These are phyloP conservation scores for Thalassophryne amazonica DNA, from an alignment of 2,797 vertebrate genomes.

Conservation along the genomic window DNA sequence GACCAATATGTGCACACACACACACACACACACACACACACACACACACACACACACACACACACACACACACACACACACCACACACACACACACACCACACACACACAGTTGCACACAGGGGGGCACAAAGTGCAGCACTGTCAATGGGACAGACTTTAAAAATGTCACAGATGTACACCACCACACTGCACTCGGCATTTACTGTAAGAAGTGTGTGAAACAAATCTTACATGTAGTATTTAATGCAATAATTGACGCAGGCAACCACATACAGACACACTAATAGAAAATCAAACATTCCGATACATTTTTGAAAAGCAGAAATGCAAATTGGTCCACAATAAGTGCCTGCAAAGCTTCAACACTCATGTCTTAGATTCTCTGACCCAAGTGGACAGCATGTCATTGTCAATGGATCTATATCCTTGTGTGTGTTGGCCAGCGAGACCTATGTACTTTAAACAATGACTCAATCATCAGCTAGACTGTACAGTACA, in stretches of 20 bases:
- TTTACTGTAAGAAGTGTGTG: not conserved
- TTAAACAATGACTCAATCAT: constrained; percentile 1
- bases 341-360: no score
- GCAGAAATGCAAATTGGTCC: no score
- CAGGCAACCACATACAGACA: constrained; percentile 23
- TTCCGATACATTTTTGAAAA: no score
- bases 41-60: no score
- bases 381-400: no score
- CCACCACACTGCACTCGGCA: not conserved
- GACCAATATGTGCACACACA: no score
- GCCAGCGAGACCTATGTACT: constrained; percentile 7
- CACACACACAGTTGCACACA: no score
- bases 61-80: no score
- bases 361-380: no score
- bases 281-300: constrained; percentile 14
- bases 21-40: no score
- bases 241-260: constrained; percentile 6
- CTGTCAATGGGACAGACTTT: not conserved
- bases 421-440: constrained; percentile 10
- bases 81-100: no score
- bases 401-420: constrained; percentile 14
- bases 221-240: not conserved
- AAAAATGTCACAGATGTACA: not conserved
- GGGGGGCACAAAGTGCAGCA: not conserved
- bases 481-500: not conserved